These are phyloP conservation scores for Karalla daura DNA, from an alignment of 2,797 vertebrate species.

Conservation along the genomic window DNA sequence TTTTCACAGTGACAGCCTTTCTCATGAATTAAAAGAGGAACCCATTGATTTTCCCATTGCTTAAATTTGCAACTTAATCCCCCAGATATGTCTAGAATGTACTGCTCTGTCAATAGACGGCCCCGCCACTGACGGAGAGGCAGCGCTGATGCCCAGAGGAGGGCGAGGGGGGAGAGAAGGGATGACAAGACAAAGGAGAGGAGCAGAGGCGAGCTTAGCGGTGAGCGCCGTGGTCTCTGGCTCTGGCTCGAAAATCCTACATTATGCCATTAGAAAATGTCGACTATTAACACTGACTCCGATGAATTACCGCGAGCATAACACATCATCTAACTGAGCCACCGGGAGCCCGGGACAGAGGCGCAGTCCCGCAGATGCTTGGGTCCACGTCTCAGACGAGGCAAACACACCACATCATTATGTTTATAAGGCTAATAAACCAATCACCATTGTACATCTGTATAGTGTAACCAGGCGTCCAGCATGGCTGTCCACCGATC, in stretches of 20 bases:
- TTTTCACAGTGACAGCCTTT: slow-evolving; percentile 77
- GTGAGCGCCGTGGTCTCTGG: slow-evolving; percentile 44
- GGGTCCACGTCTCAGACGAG: slow-evolving; percentile 43
- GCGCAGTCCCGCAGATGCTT: slow-evolving; percentile 36
- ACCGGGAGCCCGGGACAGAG: slow-evolving; percentile 35
- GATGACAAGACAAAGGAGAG: slow-evolving; percentile 75
- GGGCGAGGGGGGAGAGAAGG: slow-evolving; percentile 42
- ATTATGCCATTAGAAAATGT: slow-evolving; percentile 48
- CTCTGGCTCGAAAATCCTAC: slow-evolving; percentile 39
- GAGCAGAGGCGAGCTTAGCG: slow-evolving; percentile 31
- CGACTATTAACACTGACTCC: slow-evolving; percentile 50
- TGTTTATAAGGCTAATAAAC: slow-evolving; percentile 76
- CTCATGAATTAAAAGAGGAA: slow-evolving; percentile 85
- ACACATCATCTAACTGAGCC: slow-evolving; percentile 53
- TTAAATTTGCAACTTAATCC: slow-evolving; percentile 86
- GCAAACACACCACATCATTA: slow-evolving; percentile 59
- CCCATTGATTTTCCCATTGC: slow-evolving; percentile 84
- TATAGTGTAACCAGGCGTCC: slow-evolving; percentile 66
- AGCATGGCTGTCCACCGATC: slow-evolving; percentile 64
- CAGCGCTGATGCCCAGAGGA: slow-evolving; percentile 39
- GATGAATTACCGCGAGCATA: slow-evolving; percentile 54
- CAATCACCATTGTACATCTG: slow-evolving; percentile 68
- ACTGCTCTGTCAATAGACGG: slow-evolving; percentile 78
- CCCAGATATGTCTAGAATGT: slow-evolving; percentile 79
- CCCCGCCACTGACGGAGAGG: slow-evolving; percentile 53